Percentiles rank a stretch among this genome's conserved stretches.
Conservation (phyloP, 2,113 vertebrate species). For the Microcebus lehilahytsara region DNA sequence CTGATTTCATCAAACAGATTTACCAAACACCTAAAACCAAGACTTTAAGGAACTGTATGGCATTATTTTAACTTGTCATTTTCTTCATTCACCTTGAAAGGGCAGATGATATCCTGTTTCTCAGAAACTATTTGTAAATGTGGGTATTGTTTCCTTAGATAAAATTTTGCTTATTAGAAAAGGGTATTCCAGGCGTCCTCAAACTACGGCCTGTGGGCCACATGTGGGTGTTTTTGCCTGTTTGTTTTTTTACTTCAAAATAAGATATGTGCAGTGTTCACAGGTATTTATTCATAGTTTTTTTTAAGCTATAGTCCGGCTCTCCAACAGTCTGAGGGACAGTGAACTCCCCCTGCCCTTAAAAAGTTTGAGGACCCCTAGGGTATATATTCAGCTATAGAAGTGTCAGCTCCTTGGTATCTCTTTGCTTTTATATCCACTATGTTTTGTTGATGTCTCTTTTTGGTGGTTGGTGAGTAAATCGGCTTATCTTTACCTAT, state of each 20-base stretch:
- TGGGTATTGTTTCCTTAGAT: neutral
- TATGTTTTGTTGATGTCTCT: conserved; percentile 33
- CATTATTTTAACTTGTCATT: conserved; percentile 7
- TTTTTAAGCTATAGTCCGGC: too few relatives aligned
- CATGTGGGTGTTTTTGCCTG: too few relatives aligned
- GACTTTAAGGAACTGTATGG: neutral
- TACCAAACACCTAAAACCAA: conserved; percentile 13
- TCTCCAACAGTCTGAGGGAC: too few relatives aligned
- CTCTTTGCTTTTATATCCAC: neutral
- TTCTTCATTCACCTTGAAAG: neutral
- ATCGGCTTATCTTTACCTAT: neutral
- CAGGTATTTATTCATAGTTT: too few relatives aligned
- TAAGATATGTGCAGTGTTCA: too few relatives aligned
- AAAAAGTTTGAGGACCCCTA: too few relatives aligned
- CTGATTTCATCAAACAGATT: neutral
- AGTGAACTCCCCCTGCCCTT: too few relatives aligned
- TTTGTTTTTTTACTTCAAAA: too few relatives aligned
- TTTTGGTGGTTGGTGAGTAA: conserved; percentile 9
- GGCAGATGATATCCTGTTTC: neutral
- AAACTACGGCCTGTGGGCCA: too few relatives aligned
- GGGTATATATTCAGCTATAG: neutral
- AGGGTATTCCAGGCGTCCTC: neutral
- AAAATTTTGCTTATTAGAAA: neutral
- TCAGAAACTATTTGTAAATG: neutral
- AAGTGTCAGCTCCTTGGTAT: neutral